These are phyloP conservation scores for Zaprionus vittiger DNA, from an alignment of 1,140 invertebrate genomes.

Conservation along the genomic window DNA sequence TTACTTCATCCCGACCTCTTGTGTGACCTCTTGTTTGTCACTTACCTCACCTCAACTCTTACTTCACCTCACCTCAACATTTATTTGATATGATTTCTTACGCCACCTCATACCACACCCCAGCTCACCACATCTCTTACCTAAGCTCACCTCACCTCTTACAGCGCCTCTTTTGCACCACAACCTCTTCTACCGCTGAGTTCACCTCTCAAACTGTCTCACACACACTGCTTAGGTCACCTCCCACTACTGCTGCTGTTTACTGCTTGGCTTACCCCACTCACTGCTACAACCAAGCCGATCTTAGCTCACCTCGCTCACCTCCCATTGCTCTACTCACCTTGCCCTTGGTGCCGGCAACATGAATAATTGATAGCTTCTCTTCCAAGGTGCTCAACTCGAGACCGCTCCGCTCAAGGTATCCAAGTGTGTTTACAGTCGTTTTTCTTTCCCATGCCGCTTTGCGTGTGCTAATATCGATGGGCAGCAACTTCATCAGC, in stretches of 20 bases:
- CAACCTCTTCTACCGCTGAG: not conserved
- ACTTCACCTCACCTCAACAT: no score
- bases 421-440: slow-evolving; percentile 85
- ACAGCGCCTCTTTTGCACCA: not conserved
- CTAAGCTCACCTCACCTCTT: no score
- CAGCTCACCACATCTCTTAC: no score
- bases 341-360: slow-evolving; percentile 98
- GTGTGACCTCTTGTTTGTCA: not conserved
- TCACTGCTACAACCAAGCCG: not conserved
- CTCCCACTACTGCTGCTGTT: no score
- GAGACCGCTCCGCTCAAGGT: slow-evolving; percentile 88
- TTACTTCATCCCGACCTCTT: not conserved
- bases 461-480: slow-evolving; percentile 86
- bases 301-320: not conserved
- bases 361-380: slow-evolving; percentile 93
- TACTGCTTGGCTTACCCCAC: not conserved
- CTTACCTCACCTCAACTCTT: not conserved
- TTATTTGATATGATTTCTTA: no score
- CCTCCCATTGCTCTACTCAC: slow-evolving; percentile 62
- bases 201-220: not conserved
- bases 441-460: slow-evolving; percentile 83
- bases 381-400: slow-evolving; percentile 87
- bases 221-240: no score
- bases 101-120: no score
- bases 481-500: slow-evolving; percentile 90